Evolutionary conservation across 2,113 vertebrate species (phyloP), one percentile per base, ranked within the genome.

Genomic region (Nothocercus julius): DNA sequence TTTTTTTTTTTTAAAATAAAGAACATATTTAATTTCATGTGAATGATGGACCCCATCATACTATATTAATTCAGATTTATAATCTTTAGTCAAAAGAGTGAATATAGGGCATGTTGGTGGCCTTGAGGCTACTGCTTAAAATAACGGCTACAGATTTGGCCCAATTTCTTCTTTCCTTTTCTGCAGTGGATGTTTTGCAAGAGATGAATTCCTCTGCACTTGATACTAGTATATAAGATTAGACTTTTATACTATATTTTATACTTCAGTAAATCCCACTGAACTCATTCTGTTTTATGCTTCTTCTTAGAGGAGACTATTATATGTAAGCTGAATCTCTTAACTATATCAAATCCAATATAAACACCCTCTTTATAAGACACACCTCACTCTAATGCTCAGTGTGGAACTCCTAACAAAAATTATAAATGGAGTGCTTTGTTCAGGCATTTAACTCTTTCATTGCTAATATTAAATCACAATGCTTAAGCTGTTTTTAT

Each of bases 301-400:
- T 97, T 13, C 76, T 91, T 97, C 72, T 96, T 95, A 93, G 79
- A 78, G 73, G 42, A 96, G 80, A 91, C 67, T 92, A 79, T 97
- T 94, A 91, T 68, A 94, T 92, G 56, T 93, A 96, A 96, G 32
- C 44, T 95, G 77, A 95, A 97, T 97, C 54, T 94, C 82, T 95
- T 96, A 93, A 97, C 53, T 96, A 97, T 90, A 95, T 96, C 84
- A 97, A 96, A 87, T 97, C 78, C 85, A 97, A 97, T 96, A 96
- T 97, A 94, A 97, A 98, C 88, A 92, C 92, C 68, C 92, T 89
- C 83, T 97, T 97, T 95, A 96, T 90, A 95, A 95, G 86, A 97
- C 96, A 90, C 81, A 96, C 89, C 76, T 96, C 90, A 76, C 73
- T 94, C 92, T 80, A 95, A 88, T 93, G 79, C 87, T 80, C 61